Percentiles rank a stretch among this genome's conserved stretches.
Conservation (phyloP, 2,888 invertebrate species). For the Tenthredo mesomela region DNA sequence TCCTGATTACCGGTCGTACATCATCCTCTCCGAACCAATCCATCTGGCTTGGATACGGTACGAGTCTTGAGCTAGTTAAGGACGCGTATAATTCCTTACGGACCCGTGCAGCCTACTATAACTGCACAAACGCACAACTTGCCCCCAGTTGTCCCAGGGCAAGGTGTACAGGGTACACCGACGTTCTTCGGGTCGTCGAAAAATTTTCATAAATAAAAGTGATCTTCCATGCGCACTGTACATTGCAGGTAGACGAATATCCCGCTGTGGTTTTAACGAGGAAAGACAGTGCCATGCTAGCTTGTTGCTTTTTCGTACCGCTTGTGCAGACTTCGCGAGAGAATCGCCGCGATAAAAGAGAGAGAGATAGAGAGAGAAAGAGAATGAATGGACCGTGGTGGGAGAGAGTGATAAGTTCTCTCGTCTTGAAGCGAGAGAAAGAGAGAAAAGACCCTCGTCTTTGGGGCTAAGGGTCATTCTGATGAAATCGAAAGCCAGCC, state of each 20-base stretch:
- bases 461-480: constrained; percentile 46
- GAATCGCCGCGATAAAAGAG: constrained; percentile 30
- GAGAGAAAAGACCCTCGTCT: constrained; percentile 27
- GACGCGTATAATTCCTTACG: constrained; percentile 35
- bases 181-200: not conserved
- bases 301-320: too few species aligned
- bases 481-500: constrained; percentile 50
- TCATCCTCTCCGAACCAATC: constrained; percentile 51
- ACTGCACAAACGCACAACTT: constrained; percentile 14
- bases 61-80: constrained; percentile 50
- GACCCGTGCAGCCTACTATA: not conserved
- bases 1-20: constrained; percentile 47
- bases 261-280: not conserved
- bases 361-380: constrained; percentile 41
- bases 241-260: not conserved
- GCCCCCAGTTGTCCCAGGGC: constrained; percentile 45
- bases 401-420: constrained; percentile 38
- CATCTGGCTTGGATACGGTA: constrained; percentile 51
- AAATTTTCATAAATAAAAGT: not conserved
- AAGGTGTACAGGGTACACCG: not conserved
- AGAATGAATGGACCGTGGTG: not conserved
- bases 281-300: not conserved
- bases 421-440: constrained; percentile 8
- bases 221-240: not conserved
- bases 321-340: constrained; percentile 7